These are phyloP conservation scores for Arbacia lixula DNA, from an alignment of 53 echinoderm and acorn worm genomes.

Conservation along the genomic window DNA sequence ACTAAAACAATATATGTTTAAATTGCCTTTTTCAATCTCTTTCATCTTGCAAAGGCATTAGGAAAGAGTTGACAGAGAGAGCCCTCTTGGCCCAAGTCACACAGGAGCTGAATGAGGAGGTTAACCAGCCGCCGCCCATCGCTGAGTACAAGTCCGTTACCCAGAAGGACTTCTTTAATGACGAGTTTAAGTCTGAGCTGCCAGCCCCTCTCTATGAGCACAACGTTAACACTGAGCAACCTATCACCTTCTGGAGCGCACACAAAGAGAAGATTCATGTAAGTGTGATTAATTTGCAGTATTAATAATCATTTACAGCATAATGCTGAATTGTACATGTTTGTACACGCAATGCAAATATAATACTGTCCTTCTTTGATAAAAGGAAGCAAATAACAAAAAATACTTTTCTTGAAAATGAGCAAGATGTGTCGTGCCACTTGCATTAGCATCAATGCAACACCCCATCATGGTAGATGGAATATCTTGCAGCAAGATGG, in stretches of 20 bases:
- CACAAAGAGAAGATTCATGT: constrained; percentile 98
- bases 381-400: too few species aligned
- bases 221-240: constrained; percentile 94
- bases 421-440: too few species aligned
- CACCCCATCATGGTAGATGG: too few species aligned
- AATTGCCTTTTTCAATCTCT: too few species aligned
- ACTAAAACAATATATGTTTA: too few species aligned
- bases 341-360: too few species aligned
- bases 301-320: neutral
- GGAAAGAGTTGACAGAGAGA: constrained; percentile 84
- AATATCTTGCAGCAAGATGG: too few species aligned
- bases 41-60: constrained; percentile 60
- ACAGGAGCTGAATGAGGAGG: constrained; percentile 77
- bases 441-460: too few species aligned
- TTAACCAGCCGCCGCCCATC: constrained; percentile 76
- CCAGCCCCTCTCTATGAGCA: constrained; percentile 85
- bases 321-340: too few species aligned
- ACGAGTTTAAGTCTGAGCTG: constrained; percentile 77
- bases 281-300: constrained; percentile 45
- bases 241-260: constrained; percentile 94
- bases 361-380: too few species aligned
- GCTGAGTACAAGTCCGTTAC: constrained; percentile 86
- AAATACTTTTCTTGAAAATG: too few species aligned
- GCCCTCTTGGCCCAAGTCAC: constrained; percentile 80
- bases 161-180: constrained; percentile 84